Evolutionary conservation across 2,888 invertebrate species (phyloP), one percentile per base, ranked within the genome.

Genomic region (Epiblema foenella): DNA sequence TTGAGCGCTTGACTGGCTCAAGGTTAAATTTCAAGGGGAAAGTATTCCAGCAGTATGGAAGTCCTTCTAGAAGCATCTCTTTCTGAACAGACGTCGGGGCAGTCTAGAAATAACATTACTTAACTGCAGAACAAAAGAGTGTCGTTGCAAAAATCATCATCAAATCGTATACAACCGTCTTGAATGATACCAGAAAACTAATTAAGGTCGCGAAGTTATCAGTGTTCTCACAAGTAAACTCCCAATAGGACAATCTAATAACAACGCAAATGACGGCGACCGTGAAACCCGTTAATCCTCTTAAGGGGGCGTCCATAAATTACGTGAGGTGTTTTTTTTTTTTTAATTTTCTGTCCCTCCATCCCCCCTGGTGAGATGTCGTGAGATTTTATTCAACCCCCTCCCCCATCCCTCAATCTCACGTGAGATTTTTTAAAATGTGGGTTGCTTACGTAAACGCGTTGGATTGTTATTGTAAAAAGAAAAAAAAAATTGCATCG

Each of bases 251-350:
- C 46, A n/a, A 46, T 46, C 46, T n/a, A 42, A 42, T 42, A 46
- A n/a, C n/a, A 4, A 60, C 12, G 37, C 59, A 59, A 52, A n/a
- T 62, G 39, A 68, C 60, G 29, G 54, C 54, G 60, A 68, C 68
- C 62, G 68, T 62, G 60, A 68, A 68, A 68, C 60, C 60, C 33
- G 68, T 68, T 62, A 62, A 54, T 62, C 59, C 52, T 46, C 17
- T 68, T 68, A 39, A n/a, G n/a, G n/a, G n/a, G n/a, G n/a, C n/a
- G n/a, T n/a, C n/a, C n/a, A n/a, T n/a, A n/a, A n/a, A n/a, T n/a
- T n/a, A n/a, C n/a, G n/a, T n/a, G n/a, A n/a, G n/a, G n/a, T n/a
- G n/a, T n/a, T n/a, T n/a, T n/a, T n/a, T n/a, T n/a, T n/a, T n/a
- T n/a, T n/a, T n/a, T n/a, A n/a, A n/a, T n/a, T n/a, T n/a, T n/a